Percentiles rank a stretch among this genome's conserved stretches.
Conservation (phyloP, 2,113 vertebrate genomes). For the Ictidomys tridecemlineatus region DNA sequence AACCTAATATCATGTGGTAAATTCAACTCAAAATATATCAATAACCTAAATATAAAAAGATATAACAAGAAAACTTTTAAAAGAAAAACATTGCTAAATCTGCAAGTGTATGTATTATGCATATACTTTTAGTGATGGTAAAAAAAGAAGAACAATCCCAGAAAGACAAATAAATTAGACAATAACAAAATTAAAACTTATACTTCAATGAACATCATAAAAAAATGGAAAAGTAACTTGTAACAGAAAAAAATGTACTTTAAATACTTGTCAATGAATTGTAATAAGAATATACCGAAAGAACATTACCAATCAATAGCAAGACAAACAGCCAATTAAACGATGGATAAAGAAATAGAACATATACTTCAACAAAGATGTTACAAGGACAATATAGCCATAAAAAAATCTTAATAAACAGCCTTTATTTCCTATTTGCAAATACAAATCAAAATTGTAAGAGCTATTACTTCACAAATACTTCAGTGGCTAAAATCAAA, state of each 20-base stretch:
- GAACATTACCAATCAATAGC: neutral
- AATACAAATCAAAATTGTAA: neutral
- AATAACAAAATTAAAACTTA: neutral
- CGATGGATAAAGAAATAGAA: neutral
- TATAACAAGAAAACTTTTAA: neutral
- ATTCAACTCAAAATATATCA: neutral
- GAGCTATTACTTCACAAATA: neutral
- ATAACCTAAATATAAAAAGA: neutral
- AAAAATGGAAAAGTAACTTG: neutral
- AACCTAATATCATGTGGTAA: neutral
- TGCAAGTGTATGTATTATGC: neutral
- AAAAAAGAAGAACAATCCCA: neutral
- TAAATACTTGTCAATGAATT: neutral
- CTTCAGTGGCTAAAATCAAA: neutral
- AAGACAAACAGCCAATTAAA: neutral
- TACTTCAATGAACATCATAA: neutral
- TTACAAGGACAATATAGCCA: neutral
- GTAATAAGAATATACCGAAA: neutral
- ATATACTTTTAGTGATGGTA: neutral
- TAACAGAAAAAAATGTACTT: neutral
- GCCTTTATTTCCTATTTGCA: neutral
- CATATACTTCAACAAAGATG: neutral
- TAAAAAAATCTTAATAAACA: neutral
- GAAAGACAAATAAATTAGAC: neutral
- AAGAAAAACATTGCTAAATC: neutral